These are phyloP conservation scores for Natrix natrix DNA, from an alignment of 2,797 vertebrate species.

Conservation along the genomic window DNA sequence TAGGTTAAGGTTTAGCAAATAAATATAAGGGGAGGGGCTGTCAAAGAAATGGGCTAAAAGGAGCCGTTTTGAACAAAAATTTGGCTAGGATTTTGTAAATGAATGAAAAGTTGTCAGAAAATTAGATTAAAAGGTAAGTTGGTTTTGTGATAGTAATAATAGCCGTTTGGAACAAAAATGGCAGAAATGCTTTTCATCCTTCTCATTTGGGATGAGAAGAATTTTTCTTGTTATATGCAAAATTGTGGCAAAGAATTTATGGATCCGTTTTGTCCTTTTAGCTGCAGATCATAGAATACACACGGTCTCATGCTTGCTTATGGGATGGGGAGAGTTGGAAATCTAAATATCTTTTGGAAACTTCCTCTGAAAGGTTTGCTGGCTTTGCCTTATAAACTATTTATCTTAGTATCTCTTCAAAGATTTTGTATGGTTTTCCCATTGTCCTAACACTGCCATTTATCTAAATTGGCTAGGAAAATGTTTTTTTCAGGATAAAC, in stretches of 20 bases:
- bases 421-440: conserved; percentile 18
- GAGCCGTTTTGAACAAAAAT: too few species aligned
- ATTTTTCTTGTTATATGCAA: not conserved
- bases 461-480: not conserved
- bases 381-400: rapidly evolving
- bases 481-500: conserved; percentile 9
- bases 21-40: not conserved
- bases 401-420: not conserved
- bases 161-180: not conserved
- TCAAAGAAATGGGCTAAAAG: too few species aligned
- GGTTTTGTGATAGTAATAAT: too few species aligned
- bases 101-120: not conserved
- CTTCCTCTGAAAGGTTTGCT: conserved; percentile 8
- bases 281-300: not conserved
- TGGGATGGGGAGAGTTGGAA: not conserved
- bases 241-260: not conserved
- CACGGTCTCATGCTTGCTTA: not conserved
- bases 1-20: not conserved
- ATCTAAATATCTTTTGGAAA: conserved; percentile 13
- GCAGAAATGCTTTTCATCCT: not conserved
- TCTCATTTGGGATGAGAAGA: not conserved
- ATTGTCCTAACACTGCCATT: not conserved
- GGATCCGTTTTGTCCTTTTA: not conserved
- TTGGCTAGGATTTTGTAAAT: too few species aligned
- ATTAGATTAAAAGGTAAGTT: not conserved